Base-by-base conservation (phyloP, 2,113 vertebrate species). In the Petaurus breviceps region DNA sequence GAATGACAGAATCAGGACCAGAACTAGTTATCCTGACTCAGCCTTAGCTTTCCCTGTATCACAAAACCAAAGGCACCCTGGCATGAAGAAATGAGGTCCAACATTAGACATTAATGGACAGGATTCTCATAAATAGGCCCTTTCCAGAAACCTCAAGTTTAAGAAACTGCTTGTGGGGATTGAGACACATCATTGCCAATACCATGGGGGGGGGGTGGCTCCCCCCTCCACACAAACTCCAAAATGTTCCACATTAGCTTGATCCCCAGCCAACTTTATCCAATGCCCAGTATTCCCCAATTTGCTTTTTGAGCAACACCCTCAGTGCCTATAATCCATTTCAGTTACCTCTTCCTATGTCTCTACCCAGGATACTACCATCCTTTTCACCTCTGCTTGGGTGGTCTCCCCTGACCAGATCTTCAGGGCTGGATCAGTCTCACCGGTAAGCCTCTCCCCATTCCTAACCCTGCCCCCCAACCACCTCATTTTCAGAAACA, bases 401-500 rank as follows among this genome's bases (percentile, higher is more conserved):
- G 54, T 90, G 92, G 92, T 94, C 93, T 52, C 9, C 0, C 6
- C 43, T 43, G 84, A 6, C 89, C 5, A 47, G 46, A 47, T 47
- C 47, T 90, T 8, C 47, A 47, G 46, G 28, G 25, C 90, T 31
- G 90, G 46, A 90, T 51, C 90, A 12, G 46, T 12, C 47, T 90
- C 90, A 28, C 90, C 90, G 9, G 31, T 84, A 49, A 47, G 24
- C 90, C 90, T 47, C 90, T 90, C 90, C 90, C 24, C 90, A 90
- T 51, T 90, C 90, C 49, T 90, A 51, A 90, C 90, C 49, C 49
- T 31, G 28, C 90, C 90, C 89, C 49, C 90, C 14, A 7, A 24
- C 90, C 94, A 89, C 93, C 68, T 68, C 28, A 28, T 1, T 3
- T 3, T 31, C 94, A 55, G 77, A 96, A 94, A 84, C 37, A 90